Evolutionary conservation across 2,113 vertebrate species (phyloP).

Genomic region (Ceyx cyanopectus): DNA sequence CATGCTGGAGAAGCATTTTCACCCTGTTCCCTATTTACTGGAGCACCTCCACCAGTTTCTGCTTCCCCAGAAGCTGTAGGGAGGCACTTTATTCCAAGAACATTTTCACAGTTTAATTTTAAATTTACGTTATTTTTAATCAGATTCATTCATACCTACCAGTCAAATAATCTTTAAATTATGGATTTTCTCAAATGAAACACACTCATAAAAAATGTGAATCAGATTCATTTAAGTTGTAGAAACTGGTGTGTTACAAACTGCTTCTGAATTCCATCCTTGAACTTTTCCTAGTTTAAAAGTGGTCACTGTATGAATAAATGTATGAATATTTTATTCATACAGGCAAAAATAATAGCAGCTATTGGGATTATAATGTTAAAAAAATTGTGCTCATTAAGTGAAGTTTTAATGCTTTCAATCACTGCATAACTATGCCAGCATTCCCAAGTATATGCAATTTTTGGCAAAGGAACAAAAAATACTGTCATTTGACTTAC

Average conservation of each 20-base stretch:
- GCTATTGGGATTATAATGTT: not conserved
- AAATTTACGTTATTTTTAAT: not conserved
- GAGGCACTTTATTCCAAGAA: not conserved
- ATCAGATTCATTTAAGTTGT: not conserved
- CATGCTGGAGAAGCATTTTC: too few species aligned
- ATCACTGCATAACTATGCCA: not conserved
- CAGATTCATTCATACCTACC: not conserved
- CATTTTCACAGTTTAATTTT: not conserved
- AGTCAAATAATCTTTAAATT: not conserved
- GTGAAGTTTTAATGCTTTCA: not conserved
- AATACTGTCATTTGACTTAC: not conserved
- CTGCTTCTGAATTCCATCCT: not conserved
- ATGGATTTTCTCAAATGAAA: not conserved
- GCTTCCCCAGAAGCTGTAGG: not conserved
- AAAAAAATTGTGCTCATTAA: not conserved
- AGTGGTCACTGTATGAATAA: not conserved
- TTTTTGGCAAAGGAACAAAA: slow-evolving; percentile 20
- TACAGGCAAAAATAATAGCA: not conserved
- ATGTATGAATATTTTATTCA: not conserved
- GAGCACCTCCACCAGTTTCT: not conserved
- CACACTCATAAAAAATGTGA: not conserved
- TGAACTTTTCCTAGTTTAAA: not conserved
- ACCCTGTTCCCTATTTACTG: not conserved
- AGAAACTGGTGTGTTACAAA: not conserved
- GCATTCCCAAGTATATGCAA: not conserved